Evolutionary conservation across 2,113 vertebrate species (phyloP), one percentile per base, ranked within the genome.

Genomic region (Sphaerodactylus townsendi): DNA sequence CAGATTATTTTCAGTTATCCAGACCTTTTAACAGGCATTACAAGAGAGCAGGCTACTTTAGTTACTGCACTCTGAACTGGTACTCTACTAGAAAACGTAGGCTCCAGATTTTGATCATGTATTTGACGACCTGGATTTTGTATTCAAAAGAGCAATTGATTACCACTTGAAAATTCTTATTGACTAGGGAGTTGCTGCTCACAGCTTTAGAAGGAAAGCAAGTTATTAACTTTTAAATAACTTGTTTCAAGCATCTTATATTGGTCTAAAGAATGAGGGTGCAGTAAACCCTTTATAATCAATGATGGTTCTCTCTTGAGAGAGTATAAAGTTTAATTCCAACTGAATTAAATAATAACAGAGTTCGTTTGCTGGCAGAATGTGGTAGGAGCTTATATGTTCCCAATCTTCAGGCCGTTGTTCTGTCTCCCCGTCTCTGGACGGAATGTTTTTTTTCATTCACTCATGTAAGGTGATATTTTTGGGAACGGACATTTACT

Each of bases 221-320:
- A 39, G 56, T 64, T 48, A 65, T 66, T 83, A 75, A 66, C 48
- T 65, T 75, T 83, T 66, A 83, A 83, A 65, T 50, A 75, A 83
- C 28, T 10, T 33, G 41, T 30, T 62, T 65, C 11, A 75, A 65
- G 41, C 48, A 66, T 66, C 64, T 65, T 75, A 65, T 66, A 39
- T 50, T 35, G 11, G 65, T 83, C 81, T 65, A 33, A 7, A 72
- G 50, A 3, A n/a, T 62, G 53, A 62, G 6, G 56, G 23, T 62
- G 53, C 39, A 46, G 30, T 23, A 79, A 79, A 37, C 62, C 46
- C 74, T 66, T 30, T 21, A 28, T 50, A 75, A 83, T 48, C 74
- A 83, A 75, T 75, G 59, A 25, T 44, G 37, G 44, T 50, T 75
- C 59, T 66, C 56, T 83, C n/a, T 14, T 59, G 56, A 65, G 56